These are phyloP conservation scores for Alcedo quadribrachys DNA, from an alignment of 2,797 vertebrate genomes.

Conservation along the genomic window DNA sequence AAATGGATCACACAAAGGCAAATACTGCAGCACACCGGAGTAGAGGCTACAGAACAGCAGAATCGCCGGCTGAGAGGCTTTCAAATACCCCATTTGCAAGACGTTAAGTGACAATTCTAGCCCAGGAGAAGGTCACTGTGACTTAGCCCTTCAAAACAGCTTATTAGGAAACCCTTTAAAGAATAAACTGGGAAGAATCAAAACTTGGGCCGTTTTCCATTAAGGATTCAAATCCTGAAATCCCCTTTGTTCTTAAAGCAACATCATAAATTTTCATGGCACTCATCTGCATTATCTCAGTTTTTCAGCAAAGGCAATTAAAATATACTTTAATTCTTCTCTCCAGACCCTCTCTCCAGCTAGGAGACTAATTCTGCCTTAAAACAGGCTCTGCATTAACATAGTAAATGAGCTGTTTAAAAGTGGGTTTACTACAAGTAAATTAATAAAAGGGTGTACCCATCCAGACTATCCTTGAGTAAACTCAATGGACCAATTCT, in stretches of 20 bases:
- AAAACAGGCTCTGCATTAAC: background rate
- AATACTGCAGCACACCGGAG: background rate
- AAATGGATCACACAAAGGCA: background rate
- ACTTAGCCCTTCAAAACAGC: background rate
- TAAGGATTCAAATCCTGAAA: constrained; percentile 16
- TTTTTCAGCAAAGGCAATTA: background rate
- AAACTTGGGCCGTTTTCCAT: background rate
- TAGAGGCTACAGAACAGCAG: background rate
- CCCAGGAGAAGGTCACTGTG: background rate
- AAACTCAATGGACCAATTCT: background rate
- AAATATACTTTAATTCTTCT: background rate
- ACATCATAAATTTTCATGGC: background rate
- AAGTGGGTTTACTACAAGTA: background rate
- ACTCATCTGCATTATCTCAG: background rate
- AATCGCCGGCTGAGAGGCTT: background rate
- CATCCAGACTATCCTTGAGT: background rate
- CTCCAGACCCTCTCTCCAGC: background rate
- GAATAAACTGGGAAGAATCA: background rate
- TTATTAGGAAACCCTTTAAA: constrained; percentile 11
- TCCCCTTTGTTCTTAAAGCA: constrained; percentile 3
- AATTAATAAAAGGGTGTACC: background rate
- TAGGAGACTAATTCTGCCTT: background rate
- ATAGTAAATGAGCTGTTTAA: background rate
- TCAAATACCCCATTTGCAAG: background rate
- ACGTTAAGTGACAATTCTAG: background rate